Base-by-base conservation (phyloP, 2,888 invertebrate species). In the Mesodorylaimus sp. region DNA sequence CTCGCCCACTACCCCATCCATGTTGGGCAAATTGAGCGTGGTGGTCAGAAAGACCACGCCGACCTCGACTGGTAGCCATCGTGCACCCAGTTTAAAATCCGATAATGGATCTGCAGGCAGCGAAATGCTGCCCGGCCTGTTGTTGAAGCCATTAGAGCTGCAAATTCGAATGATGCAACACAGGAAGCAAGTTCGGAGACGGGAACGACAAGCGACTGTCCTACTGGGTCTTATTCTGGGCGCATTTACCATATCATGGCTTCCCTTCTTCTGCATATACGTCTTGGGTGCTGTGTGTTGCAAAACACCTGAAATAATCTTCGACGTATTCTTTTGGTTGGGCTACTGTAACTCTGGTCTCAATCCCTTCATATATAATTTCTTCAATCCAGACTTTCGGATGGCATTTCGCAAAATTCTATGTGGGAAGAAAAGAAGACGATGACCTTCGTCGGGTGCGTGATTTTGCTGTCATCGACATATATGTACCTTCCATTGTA, bases 151-250 rank as follows among this genome's bases (percentile, higher is more conserved):
- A n/a, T n/a, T n/a, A n/a, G n/a, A n/a, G n/a, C n/a, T n/a, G n/a
- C n/a, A n/a, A 44, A 21, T 48, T 19, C 7, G 28, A 19, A 42
- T n/a, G 10, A 45, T 24, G 28, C 26, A 27, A 25, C n/a, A n/a
- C n/a, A n/a, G n/a, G n/a, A 26, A 23, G 43, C 27, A 27, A 26
- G 13, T 10, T 10, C 76, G 89, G 56, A 89, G 91, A 62, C 86
- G 89, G 67, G 95, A 97, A 70, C 83, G 95, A 62, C 75, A 95
- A 43, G 95, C 97, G 1, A 95, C 93, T 0, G 73, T 97, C 25
- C 91, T 97, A 57, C 73, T 97, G 56, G 95, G 95, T 37, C 77
- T 97, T 53, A 93, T 97, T 58, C 89, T 97, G 86, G 91, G 89
- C 54, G 88, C 91, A 59, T 97, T 97, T 68, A 93, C 95, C 60